Base-by-base conservation (phyloP, 2,797 vertebrate genomes). In the Argentina silus region DNA sequence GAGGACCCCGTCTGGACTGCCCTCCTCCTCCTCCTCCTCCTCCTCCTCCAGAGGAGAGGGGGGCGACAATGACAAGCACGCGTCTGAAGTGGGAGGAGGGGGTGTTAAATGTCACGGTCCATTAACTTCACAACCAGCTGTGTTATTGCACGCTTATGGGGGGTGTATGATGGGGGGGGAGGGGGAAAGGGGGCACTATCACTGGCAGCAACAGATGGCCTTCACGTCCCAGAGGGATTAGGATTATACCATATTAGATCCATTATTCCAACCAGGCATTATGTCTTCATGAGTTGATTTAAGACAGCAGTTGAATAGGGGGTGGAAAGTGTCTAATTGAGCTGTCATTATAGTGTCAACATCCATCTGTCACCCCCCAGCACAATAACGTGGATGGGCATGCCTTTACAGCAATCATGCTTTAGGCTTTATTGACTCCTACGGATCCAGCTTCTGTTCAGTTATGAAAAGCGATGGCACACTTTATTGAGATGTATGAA, bases 141-240 rank as follows among this genome's bases (percentile, higher is more conserved):
- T 82, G 84, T 74, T 77, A 45, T n/a, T 80, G 82, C 87, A 88
- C 80, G 50, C 85, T 81, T 78, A 63, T 67, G 74, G 81, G 86
- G 80, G 7, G 78, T 89, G 85, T 81, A 86, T 43, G 76, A 74
- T 56, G 50, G 76, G 10, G 66, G 68, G 61, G 72, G 79, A 63
- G 74, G 53, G 79, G 76, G 77, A 79, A 78, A 78, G 82, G 67
- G 78, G 72, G 70, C 63, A 70, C 83, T 86, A 88, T 92, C 89
- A 85, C 81, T 90, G 81, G 67, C 86, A 82, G 78, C 47, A 85
- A 78, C 93, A 94, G 90, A 93, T 93, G 91, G 86, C 63, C 64
- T 23, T 17, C 68, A 71, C 23, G 19, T 36, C 74, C 57, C 81
- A 74, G 72, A 42, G 72, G 70, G 60, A 76, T 67, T 70, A 44